Evolutionary conservation across 2,113 vertebrate genomes (phyloP).

Genomic region (Sterna hirundo): DNA sequence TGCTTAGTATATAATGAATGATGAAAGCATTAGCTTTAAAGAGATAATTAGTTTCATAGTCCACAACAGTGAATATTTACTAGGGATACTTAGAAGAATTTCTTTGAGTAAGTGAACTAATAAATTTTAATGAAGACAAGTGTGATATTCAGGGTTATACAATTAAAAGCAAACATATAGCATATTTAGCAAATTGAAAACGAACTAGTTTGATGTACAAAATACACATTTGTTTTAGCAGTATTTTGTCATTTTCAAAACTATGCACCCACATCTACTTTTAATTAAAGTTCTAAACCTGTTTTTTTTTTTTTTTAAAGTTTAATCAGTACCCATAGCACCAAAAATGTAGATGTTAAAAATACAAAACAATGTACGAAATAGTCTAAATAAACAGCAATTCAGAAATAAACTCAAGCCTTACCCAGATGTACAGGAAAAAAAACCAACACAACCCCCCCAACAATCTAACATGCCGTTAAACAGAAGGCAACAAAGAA

Average conservation of each 20-base stretch:
- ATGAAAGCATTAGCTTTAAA: constrained; percentile 21
- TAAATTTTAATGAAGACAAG: constrained; percentile 50
- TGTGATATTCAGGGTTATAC: constrained; percentile 4
- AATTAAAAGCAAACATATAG: constrained; percentile 37
- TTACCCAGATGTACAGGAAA: neutral
- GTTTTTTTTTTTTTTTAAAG: neutral
- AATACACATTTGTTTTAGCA: neutral
- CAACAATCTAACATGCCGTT: neutral
- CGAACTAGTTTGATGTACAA: neutral
- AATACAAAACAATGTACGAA: neutral
- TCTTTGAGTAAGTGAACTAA: neutral
- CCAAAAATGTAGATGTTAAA: neutral
- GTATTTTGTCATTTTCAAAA: neutral
- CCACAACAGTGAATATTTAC: constrained; percentile 26
- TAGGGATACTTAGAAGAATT: constrained; percentile 11
- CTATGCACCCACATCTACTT: neutral
- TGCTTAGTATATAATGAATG: neutral
- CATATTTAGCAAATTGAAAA: constrained; percentile 24
- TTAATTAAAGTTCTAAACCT: neutral
- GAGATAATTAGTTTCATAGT: constrained; percentile 42
- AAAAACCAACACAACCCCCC: rapidly evolving
- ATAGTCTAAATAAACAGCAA: neutral
- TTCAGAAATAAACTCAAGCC: neutral
- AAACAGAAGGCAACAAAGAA: neutral
- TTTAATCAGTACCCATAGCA: neutral